These are phyloP conservation scores for Leptocoma aspasia DNA, from an alignment of 2,113 vertebrate species.

Conservation along the genomic window DNA sequence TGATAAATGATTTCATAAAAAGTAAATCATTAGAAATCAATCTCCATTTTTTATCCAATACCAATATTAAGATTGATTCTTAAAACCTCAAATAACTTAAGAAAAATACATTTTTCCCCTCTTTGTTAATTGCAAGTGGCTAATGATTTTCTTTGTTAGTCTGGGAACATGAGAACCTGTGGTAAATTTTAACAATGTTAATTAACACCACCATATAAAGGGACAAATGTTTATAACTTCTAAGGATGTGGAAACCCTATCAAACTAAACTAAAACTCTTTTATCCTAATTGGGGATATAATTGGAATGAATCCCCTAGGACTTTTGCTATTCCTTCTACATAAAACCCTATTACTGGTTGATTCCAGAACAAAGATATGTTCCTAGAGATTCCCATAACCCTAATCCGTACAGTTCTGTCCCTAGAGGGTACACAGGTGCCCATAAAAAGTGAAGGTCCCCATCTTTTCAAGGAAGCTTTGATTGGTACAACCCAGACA, in stretches of 20 bases:
- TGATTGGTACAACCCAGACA: conserved; percentile 41
- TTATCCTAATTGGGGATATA: conserved; percentile 14
- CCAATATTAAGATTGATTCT: background rate
- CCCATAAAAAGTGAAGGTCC: conserved; percentile 18
- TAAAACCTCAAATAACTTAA: background rate
- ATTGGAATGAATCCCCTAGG: conserved; percentile 53
- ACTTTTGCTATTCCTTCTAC: conserved; percentile 4
- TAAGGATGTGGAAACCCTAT: background rate
- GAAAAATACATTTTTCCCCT: background rate
- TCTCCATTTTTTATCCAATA: background rate
- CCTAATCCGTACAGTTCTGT: conserved; percentile 41
- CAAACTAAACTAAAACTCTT: conserved; percentile 25
- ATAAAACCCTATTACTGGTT: conserved; percentile 48
- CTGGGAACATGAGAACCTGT: background rate
- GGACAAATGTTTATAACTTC: conserved; percentile 9
- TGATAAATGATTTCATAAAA: background rate
- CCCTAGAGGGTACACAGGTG: conserved; percentile 59
- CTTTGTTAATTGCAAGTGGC: background rate
- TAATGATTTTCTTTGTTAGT: background rate
- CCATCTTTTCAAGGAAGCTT: conserved; percentile 2
- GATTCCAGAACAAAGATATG: conserved; percentile 50
- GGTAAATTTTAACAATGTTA: conserved; percentile 6
- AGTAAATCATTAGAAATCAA: background rate
- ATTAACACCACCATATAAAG: background rate
- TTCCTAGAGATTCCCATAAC: conserved; percentile 37